phyloP scores from a whole-genome alignment of 1,140 invertebrate species.

The Hyles euphorbiae region DNA sequence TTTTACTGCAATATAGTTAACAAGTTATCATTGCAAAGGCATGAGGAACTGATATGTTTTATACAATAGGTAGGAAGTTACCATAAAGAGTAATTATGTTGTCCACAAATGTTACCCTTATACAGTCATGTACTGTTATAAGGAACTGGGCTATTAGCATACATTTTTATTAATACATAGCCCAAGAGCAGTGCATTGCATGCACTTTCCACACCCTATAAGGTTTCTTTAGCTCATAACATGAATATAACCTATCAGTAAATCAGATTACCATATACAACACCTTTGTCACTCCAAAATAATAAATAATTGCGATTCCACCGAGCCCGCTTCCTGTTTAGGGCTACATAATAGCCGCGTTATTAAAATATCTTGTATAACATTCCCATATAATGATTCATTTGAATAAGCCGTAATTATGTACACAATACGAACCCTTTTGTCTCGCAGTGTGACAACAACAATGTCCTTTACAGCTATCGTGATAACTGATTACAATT shows the following conservation, averaged over 20 bases:
- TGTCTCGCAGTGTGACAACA: conserved; percentile 1
- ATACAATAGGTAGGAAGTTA: neutral
- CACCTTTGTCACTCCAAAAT: conserved; percentile 5
- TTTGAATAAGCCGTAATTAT: conserved; percentile 32
- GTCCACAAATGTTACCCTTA: neutral
- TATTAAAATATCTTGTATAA: conserved; percentile 48
- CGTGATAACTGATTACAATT: conserved; percentile 27
- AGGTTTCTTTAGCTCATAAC: conserved; percentile 22
- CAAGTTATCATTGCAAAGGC: neutral
- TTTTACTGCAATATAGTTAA: no score
- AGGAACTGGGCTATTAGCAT: no score
- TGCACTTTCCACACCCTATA: conserved; percentile 6
- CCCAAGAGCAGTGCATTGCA: no score
- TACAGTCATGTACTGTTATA: no score
- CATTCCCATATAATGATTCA: conserved; percentile 68
- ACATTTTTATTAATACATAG: no score
- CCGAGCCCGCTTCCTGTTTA: conserved; percentile 41
- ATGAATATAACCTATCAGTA: conserved; percentile 21
- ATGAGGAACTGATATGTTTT: neutral
- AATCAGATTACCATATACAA: conserved; percentile 18
- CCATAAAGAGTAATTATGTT: neutral
- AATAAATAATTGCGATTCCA: conserved; percentile 7
- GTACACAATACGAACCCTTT: conserved; percentile 29
- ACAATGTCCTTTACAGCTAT: conserved; percentile 6
- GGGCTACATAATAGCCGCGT: conserved; percentile 40